These are phyloP conservation scores for Parasteatoda lunata DNA, from an alignment of 2,888 invertebrate species.

Conservation along the genomic window DNA sequence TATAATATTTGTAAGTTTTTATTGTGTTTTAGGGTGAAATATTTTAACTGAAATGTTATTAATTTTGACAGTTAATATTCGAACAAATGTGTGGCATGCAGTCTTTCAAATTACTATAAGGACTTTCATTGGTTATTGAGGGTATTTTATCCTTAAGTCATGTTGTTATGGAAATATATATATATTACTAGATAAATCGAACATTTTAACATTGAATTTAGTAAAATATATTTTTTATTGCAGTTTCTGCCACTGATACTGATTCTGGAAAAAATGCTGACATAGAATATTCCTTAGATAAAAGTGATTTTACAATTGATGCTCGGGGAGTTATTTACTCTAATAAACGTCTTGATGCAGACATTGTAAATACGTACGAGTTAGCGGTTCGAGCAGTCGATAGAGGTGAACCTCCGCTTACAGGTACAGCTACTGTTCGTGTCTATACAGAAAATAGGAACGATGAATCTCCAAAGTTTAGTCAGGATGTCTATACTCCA, in stretches of 20 bases:
- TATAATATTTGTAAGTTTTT: too few species aligned
- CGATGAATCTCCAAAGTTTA: conserved; percentile 97
- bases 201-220: not conserved
- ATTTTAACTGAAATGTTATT: too few species aligned
- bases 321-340: conserved; percentile 93
- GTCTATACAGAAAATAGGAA: conserved; percentile 98
- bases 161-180: too few species aligned
- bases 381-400: conserved; percentile 95
- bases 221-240: conserved; percentile 58
- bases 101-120: too few species aligned
- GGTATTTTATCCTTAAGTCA: too few species aligned
- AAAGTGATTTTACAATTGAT: conserved; percentile 96
- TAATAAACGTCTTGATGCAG: conserved; percentile 93
- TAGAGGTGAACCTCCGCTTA: conserved; percentile 93
- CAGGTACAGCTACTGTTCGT: conserved; percentile 93
- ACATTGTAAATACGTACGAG: conserved; percentile 96
- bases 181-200: too few species aligned
- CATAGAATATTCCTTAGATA: conserved; percentile 91
- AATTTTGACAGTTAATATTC: too few species aligned
- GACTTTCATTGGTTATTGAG: too few species aligned
- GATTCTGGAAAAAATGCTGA: conserved; percentile 96
- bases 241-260: conserved; percentile 92
- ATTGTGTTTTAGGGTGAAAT: too few species aligned
- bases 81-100: too few species aligned
- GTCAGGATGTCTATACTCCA: conserved; percentile 96